Evolutionary conservation across 2,888 invertebrate species (phyloP), one percentile per base, ranked within the genome.

Genomic region (Tetanocera ferruginea): DNA sequence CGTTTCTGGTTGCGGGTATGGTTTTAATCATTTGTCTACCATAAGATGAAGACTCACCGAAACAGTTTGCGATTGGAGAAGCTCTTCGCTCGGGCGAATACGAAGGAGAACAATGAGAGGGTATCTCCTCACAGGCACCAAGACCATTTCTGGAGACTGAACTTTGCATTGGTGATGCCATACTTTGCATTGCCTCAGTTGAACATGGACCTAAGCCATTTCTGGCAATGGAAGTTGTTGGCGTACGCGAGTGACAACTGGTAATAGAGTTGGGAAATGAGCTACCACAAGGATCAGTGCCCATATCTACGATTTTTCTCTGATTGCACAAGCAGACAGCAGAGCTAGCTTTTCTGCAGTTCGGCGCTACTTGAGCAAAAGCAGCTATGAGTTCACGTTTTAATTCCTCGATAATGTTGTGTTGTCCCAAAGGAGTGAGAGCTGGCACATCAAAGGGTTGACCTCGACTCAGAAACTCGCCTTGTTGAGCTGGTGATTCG

Each of bases 301-400:
- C 43, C 43, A 2, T 43, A 49, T 23, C 51, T 8, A 14, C 19
- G 49, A 49, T 69, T 9, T 17, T 17, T 23, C 8, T 23, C 28
- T 60, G 60, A 11, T 25, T 25, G 51, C 69, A 49, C 9, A 51
- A 3, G n/a, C 69, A 69, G 14, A 23, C 23, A 25, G 25, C 69
- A 28, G 25, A 1, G 28, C 8, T 25, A 6, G 28, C 69, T 23
- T 6, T 49, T 19, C 25, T 25, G 17, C 69, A 64, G 28, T n/a
- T 6, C 2, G 51, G 6, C 8, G 64, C n/a, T 34, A 28, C 64
- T 17, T 28, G 49, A 9, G 11, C 5, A 34, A 72, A 72, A n/a
- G 72, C 43, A 23, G n/a, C 57, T 14, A 72, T 72, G 6, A 72
- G 60, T 60, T 72, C 72, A 17, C 60, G 57, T 17, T 72, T 72